Evolutionary conservation across 1,140 invertebrate genomes (phyloP).

Genomic region (Stenopsyche tienmushanensis): DNA sequence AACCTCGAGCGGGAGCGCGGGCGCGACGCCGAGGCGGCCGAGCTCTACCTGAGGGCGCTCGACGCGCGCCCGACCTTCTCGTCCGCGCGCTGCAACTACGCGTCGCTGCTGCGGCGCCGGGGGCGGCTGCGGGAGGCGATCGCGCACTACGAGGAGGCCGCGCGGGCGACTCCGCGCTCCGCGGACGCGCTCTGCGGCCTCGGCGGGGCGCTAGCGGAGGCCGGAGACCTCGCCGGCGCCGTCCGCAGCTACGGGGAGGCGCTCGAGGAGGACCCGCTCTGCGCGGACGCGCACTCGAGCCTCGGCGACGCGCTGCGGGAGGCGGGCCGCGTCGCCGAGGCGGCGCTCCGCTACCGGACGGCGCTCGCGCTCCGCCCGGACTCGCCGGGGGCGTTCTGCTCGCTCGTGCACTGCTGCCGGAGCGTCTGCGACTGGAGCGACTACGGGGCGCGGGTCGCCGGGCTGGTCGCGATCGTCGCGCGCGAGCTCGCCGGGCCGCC

Average conservation of each 20-base stretch:
- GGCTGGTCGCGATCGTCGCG: slow-evolving; percentile 92
- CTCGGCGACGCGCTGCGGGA: slow-evolving; percentile 99
- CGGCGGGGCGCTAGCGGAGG: slow-evolving; percentile 99
- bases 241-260: slow-evolving; percentile 96
- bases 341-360: slow-evolving; percentile 96
- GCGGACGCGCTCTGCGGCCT: slow-evolving; percentile 98
- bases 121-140: slow-evolving; percentile 96
- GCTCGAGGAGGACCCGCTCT: slow-evolving; percentile 98
- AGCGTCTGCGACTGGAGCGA: slow-evolving; percentile 99
- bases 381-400: slow-evolving; percentile 99
- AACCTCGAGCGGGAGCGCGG: slow-evolving; percentile 88
- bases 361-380: slow-evolving; percentile 97
- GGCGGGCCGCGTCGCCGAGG: slow-evolving; percentile 98
- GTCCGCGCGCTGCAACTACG: slow-evolving; percentile 97
- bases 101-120: slow-evolving; percentile 97
- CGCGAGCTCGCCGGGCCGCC: slow-evolving; percentile 97
- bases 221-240: slow-evolving; percentile 97
- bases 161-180: slow-evolving; percentile 92
- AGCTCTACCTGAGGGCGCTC: slow-evolving; percentile 86
- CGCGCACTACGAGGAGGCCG: slow-evolving; percentile 98
- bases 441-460: slow-evolving; percentile 95
- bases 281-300: slow-evolving; percentile 98
- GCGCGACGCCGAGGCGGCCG: slow-evolving; percentile 95
- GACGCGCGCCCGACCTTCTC: slow-evolving; percentile 99
- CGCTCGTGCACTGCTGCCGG: slow-evolving; percentile 97